Base-by-base conservation (phyloP, 1,140 invertebrate genomes). In the Drosophila leontia region DNA sequence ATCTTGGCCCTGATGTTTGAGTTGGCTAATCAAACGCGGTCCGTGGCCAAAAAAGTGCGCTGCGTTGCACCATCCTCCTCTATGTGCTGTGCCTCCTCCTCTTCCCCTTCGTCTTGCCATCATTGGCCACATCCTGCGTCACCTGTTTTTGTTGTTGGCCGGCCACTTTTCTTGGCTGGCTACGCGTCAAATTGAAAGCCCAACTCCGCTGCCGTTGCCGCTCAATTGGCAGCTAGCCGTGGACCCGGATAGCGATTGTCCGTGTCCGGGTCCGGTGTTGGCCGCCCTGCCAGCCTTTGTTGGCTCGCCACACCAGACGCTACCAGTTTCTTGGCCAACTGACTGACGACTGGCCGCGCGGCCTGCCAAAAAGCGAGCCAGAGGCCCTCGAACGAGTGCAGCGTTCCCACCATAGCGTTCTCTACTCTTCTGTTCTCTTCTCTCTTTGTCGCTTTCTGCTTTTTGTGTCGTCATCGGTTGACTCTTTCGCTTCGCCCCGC, bases 261-360 rank as follows among this genome's bases (percentile, higher is more conserved):
- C 78, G 41, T 63, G 58, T 58, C 83, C 81, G 69, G 57, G 85
- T 91, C 79, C 82, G 80, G 80, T 91, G 88, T 84, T 87, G 91
- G 88, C 74, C 79, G 84, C 83, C 80, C 74, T 82, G 83, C 83
- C 83, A 88, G 83, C 84, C 84, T 83, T 91, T 91, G 88, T 91
- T 91, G 88, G 88, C 88, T 91, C 88, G 76, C 88, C 80, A 91
- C 87, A 91, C 88, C 80, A 78, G 87, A 83, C 87, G 86, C 88
- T 91, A 92, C 91, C 88, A 91, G 84, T 92, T 92, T 92, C 83
- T 92, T 92, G 87, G 91, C 91, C 91, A 92, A 92, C 91, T 92
- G 86, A 90, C 85, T 90, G 91, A 92, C 91, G 91, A 92, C 91
- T 92, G 87, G 78, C 81, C 81, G 88, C 51, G 60, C 45, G 72